Conservation (phyloP, 2,113 vertebrate species). For the Columba janthina region DNA sequence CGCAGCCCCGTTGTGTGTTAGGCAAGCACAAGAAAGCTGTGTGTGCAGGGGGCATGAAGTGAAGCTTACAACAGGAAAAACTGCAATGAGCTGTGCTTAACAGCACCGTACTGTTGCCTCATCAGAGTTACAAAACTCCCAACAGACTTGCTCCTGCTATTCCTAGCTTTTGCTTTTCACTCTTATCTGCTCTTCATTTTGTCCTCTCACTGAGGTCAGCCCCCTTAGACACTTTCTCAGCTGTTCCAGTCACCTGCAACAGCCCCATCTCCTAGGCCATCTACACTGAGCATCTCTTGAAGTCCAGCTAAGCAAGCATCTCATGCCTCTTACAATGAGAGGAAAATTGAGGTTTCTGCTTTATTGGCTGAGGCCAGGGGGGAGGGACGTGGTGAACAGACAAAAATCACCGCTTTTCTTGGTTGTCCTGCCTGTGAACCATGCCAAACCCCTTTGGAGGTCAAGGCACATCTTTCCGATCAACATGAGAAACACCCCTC, state of each 20-base stretch:
- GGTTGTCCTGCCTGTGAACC: neutral
- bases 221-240: neutral
- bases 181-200: neutral
- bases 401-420: neutral
- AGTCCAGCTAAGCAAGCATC: neutral
- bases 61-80: neutral
- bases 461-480: neutral
- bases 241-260: neutral
- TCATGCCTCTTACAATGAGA: neutral
- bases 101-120: neutral
- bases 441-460: neutral
- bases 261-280: neutral
- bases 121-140: neutral
- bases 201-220: neutral
- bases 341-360: neutral
- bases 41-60: neutral
- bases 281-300: fast-evolving
- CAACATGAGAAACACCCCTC: neutral
- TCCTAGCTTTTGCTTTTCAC: neutral
- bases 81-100: neutral
- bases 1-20: fast-evolving
- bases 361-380: neutral
- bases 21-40: neutral
- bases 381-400: neutral
- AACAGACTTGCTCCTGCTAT: neutral